A percentile compares a stretch with the other conserved stretches of the same genome.
Conservation (phyloP, 2,888 invertebrate genomes). For the Ectropis crepuscularia region DNA sequence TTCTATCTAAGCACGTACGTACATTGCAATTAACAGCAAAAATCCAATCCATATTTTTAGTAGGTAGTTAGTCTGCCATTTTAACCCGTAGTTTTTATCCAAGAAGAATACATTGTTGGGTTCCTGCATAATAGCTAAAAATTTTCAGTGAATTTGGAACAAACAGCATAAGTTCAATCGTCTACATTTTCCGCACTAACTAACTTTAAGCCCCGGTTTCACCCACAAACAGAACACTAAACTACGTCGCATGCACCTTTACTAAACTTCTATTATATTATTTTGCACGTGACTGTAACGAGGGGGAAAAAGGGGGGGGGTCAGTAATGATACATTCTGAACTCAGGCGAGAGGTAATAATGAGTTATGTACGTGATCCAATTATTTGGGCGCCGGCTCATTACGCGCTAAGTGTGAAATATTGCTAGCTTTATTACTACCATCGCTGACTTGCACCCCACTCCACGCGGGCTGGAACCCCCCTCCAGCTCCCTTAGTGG, state of each 20-base stretch:
- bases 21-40: too few relatives aligned
- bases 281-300: conserved; percentile 38
- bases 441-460: conserved; percentile 66
- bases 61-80: too few relatives aligned
- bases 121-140: not conserved
- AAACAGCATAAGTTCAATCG: conserved; percentile 12
- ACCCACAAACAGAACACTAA: conserved; percentile 39
- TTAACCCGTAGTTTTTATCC: not conserved
- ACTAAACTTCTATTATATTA: conserved; percentile 57
- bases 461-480: conserved; percentile 12
- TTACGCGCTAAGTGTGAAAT: conserved; percentile 86
- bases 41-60: too few relatives aligned
- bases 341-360: conserved; percentile 84
- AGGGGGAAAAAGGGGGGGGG: conserved; percentile 34
- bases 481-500: conserved; percentile 16
- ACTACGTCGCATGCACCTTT: conserved; percentile 49
- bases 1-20: too few relatives aligned
- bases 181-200: conserved; percentile 32
- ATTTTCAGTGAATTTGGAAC: not conserved
- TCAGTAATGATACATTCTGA: conserved; percentile 81
- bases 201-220: conserved; percentile 23
- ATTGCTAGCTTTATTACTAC: conserved; percentile 82
- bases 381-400: conserved; percentile 85
- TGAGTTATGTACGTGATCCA: conserved; percentile 86
- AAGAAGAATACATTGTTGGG: not conserved